Evolutionary conservation across 2,888 invertebrate species (phyloP), one percentile per base, ranked within the genome.

Genomic region (Drosophila falleni): DNA sequence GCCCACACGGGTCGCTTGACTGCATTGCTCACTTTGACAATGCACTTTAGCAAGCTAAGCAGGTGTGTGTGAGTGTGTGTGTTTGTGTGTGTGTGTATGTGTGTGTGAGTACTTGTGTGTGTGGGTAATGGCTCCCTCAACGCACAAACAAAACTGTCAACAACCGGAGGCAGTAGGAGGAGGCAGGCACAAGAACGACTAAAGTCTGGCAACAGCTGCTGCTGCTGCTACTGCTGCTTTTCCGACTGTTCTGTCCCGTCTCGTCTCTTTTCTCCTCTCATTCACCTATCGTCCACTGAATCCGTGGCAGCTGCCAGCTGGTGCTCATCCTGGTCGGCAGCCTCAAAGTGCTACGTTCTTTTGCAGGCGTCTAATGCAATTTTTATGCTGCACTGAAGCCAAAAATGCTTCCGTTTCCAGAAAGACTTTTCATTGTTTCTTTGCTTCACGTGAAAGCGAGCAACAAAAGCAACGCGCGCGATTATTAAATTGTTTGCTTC

Each of bases 371-470:
- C 86, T 87, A 89, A 86, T 86, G 89, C 88, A 89, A 88, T 89
- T 89, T 74, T 82, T 78, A 89, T 85, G 86, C 88, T 82, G 88
- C 85, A 75, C 62, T 87, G 74, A 73, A 74, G 74, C 72, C 68
- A 65, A 76, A 67, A 61, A 65, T 58, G 71, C 78, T 89, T 87
- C 78, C 88, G 88, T 72, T 76, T 74, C 19, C 19, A 19, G 31
- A 31, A 33, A 29, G 53, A 41, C 44, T 54, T 67, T 50, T 42
- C 64, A 74, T 86, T 88, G 87, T 86, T 68, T 78, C 59, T 54
- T 37, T 35, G 51, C 29, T 46, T 29, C 53, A 61, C 10, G 60
- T 56, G 64, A 47, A 53, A 68, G 61, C 64, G 35, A 15, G 39
- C 51, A 46, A 80, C 80, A 87, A 87, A 86, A 59, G 66, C 62